Evolutionary conservation across 2,113 vertebrate species (phyloP).

Genomic region (Ibidorhyncha struthersii): DNA sequence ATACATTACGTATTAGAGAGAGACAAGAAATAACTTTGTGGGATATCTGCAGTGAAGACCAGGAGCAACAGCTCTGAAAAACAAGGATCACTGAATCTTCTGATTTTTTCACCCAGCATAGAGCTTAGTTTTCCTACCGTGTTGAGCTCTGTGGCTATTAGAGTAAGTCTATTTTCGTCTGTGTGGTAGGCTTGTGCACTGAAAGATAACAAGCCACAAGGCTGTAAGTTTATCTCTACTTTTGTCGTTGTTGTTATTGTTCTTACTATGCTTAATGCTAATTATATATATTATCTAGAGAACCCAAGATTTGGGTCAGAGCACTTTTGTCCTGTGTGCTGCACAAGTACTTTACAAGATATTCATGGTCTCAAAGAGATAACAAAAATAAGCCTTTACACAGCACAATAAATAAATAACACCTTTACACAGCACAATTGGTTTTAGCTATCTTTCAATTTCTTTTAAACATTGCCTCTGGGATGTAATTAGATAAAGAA

Average conservation of each 20-base stretch:
- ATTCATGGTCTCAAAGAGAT: neutral
- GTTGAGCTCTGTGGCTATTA: neutral
- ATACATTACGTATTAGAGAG: neutral
- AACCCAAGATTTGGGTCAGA: neutral
- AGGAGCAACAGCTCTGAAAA: neutral
- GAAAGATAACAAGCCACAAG: neutral
- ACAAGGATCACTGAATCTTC: neutral
- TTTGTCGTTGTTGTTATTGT: neutral
- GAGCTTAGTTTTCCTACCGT: neutral
- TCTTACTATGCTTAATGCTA: neutral
- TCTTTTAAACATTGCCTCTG: neutral
- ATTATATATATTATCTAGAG: neutral
- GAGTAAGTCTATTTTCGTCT: neutral
- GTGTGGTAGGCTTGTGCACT: neutral
- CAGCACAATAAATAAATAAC: neutral
- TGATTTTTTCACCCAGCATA: neutral
- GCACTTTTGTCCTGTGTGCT: neutral
- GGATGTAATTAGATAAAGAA: constrained; percentile 36
- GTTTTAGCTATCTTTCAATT: neutral
- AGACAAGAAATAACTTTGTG: neutral
- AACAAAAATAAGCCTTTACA: neutral
- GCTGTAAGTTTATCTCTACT: neutral
- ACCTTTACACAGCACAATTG: neutral
- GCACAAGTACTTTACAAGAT: neutral
- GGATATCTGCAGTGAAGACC: neutral